phyloP scores from a whole-genome alignment of 2,113 vertebrate species.

The Myanophis thanlyinensis region DNA sequence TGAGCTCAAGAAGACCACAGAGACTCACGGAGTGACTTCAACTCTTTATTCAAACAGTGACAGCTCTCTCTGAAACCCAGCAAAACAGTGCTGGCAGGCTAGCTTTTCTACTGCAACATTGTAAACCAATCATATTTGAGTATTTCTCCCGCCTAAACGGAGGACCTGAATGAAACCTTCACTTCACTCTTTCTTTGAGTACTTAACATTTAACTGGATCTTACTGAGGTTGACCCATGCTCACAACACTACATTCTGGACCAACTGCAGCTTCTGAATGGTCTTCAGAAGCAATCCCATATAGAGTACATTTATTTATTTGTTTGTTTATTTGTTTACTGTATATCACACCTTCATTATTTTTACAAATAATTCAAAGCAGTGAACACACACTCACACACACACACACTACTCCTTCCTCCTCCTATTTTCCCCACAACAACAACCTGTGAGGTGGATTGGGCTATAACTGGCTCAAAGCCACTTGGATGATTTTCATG shows the following conservation, averaged over 20 bases:
- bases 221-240: neutral
- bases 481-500: neutral
- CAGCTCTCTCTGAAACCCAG: too few relatives aligned
- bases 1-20: too few relatives aligned
- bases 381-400: neutral
- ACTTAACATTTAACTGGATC: too few relatives aligned
- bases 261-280: neutral
- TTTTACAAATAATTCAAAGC: neutral
- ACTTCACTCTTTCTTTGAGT: too few relatives aligned
- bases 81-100: too few relatives aligned
- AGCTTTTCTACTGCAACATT: too few relatives aligned
- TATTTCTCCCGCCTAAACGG: too few relatives aligned
- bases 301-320: neutral
- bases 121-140: too few relatives aligned
- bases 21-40: too few relatives aligned
- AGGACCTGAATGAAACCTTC: too few relatives aligned
- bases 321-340: too few relatives aligned
- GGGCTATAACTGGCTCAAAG: neutral
- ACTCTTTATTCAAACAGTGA: too few relatives aligned
- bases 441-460: neutral
- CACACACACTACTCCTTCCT: neutral
- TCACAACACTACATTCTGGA: neutral
- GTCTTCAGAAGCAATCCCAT: neutral
- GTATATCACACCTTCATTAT: neutral
- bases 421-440: neutral